Percentiles rank a stretch among this genome's conserved stretches.
Evolutionary conservation across 2,113 vertebrate genomes (phyloP).

Genomic region (Pycnonotus jocosus): DNA sequence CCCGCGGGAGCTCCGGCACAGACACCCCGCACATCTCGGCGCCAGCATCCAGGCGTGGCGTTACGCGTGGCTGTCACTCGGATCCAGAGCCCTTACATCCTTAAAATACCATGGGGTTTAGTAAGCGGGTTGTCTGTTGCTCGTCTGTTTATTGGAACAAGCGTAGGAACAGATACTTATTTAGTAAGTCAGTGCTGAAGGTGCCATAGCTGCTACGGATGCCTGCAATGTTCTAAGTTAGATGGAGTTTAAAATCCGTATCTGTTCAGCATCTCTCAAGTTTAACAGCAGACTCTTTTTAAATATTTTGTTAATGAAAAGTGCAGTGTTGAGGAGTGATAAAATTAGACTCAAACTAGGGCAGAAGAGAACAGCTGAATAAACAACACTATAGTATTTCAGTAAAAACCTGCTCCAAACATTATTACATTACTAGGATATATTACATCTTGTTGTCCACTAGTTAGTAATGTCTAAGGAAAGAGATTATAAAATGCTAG

Average conservation of each 20-base stretch:
- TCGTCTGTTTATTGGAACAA: background rate
- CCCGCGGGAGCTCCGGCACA: background rate
- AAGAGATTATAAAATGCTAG: background rate
- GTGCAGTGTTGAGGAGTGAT: background rate
- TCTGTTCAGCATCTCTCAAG: background rate
- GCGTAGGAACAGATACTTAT: background rate
- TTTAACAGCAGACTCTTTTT: background rate
- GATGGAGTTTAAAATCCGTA: background rate
- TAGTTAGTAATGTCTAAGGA: background rate
- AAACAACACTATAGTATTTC: background rate
- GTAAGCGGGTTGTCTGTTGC: background rate
- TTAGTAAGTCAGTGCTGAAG: background rate
- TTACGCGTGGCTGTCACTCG: background rate
- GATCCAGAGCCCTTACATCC: background rate
- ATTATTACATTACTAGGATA: rapidly evolving
- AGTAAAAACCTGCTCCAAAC: background rate
- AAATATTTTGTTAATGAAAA: background rate
- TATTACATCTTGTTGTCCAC: rapidly evolving
- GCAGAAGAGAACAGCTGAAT: background rate
- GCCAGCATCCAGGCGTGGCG: background rate
- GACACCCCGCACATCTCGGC: background rate
- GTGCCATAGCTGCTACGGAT: background rate
- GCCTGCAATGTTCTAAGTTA: background rate
- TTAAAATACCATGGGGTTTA: background rate
- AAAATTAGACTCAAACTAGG: background rate